phyloP scores from a whole-genome alignment of 2,113 vertebrate genomes.

The Pollachius pollachius region DNA sequence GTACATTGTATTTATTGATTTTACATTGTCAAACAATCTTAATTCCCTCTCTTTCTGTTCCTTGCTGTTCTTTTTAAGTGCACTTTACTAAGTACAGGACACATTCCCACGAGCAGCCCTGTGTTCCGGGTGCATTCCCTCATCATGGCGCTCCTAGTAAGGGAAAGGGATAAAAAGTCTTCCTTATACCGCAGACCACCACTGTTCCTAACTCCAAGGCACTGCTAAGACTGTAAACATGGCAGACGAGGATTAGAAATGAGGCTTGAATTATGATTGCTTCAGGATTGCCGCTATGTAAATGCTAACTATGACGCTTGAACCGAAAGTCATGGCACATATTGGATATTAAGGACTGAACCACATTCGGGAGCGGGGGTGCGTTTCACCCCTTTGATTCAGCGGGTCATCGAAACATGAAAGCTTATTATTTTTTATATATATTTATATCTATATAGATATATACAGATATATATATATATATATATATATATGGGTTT shows the following conservation, averaged over 20 bases:
- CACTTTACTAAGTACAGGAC: conserved; percentile 68
- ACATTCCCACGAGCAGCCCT: neutral
- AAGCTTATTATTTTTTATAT: conserved; percentile 24
- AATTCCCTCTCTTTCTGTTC: too few relatives aligned
- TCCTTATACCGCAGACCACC: conserved; percentile 13
- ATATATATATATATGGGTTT: conserved; percentile 33
- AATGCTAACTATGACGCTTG: conserved; percentile 33
- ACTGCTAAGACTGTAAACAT: conserved; percentile 76
- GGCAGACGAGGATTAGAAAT: conserved; percentile 42
- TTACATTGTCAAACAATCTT: too few relatives aligned
- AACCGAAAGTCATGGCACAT: conserved; percentile 49
- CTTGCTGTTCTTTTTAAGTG: conserved; percentile 54
- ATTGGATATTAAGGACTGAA: conserved; percentile 32
- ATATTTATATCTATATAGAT: conserved; percentile 35
- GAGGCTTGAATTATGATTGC: too few relatives aligned
- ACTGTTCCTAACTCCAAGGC: conserved; percentile 71
- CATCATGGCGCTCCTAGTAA: conserved; percentile 36
- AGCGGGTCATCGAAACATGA: conserved; percentile 35
- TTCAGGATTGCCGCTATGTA: conserved; percentile 34
- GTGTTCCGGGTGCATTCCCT: conserved; percentile 11
- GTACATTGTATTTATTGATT: too few relatives aligned
- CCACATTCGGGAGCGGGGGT: conserved; percentile 8
- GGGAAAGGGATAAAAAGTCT: conserved; percentile 7
- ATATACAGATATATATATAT: conserved; percentile 19
- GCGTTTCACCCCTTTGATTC: too few relatives aligned